phyloP scores from a whole-genome alignment of 2,797 vertebrate genomes.

The Merluccius polli region DNA sequence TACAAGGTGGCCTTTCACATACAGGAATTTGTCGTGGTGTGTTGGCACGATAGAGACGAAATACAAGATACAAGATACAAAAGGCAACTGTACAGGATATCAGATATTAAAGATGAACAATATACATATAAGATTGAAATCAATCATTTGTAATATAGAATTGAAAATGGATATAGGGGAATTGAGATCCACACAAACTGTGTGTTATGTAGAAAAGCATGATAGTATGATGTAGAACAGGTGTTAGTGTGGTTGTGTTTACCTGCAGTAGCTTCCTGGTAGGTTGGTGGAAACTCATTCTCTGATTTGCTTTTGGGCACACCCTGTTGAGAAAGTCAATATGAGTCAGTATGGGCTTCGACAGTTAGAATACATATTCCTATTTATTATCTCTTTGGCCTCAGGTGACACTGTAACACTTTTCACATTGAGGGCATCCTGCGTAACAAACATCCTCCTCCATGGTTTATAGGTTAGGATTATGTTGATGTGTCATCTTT shows the following conservation, averaged over 20 bases:
- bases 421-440: background rate
- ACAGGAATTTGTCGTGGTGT: too few species aligned
- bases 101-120: background rate
- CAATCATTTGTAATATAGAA: background rate
- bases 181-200: background rate
- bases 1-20: too few species aligned
- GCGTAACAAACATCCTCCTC: conserved; percentile 11
- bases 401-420: background rate
- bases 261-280: conserved; percentile 87
- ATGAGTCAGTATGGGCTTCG: background rate
- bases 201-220: background rate
- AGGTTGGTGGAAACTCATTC: conserved; percentile 80
- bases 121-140: background rate
- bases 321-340: conserved; percentile 65
- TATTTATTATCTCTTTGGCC: background rate
- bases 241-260: conserved; percentile 33
- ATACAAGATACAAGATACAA: background rate
- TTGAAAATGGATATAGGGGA: background rate
- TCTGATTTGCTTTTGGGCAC: conserved; percentile 68
- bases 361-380: background rate
- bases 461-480: conserved; percentile 33
- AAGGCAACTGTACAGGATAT: background rate
- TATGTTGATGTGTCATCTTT: conserved; percentile 31
- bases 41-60: too few species aligned
- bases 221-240: too few species aligned